phyloP scores from a whole-genome alignment of 2,888 invertebrate genomes.

The Isotomurus palustris region DNA sequence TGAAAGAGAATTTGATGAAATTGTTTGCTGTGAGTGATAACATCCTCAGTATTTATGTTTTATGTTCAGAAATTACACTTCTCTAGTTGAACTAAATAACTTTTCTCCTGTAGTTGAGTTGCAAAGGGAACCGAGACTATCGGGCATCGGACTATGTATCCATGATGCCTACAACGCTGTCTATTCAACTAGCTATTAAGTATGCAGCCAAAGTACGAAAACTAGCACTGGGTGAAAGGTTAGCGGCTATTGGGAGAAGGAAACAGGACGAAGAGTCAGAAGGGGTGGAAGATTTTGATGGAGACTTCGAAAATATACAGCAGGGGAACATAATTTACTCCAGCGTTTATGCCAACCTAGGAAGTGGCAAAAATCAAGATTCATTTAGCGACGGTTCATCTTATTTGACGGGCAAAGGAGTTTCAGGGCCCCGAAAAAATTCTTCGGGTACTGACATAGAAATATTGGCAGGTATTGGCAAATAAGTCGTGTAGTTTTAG shows the following conservation, averaged over 20 bases:
- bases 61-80: conserved; percentile 4
- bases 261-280: conserved; percentile 45
- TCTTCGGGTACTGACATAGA: background rate
- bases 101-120: conserved; percentile 63
- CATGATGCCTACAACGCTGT: conserved; percentile 68
- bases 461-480: background rate
- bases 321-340: conserved; percentile 25
- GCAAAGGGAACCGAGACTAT: conserved; percentile 75
- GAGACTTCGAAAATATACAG: conserved; percentile 40
- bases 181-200: conserved; percentile 78
- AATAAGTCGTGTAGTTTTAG: background rate
- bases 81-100: background rate
- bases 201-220: conserved; percentile 76
- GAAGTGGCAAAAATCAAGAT: conserved; percentile 9
- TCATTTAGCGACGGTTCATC: conserved; percentile 13
- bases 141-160: conserved; percentile 82
- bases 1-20: conserved; percentile 77
- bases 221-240: conserved; percentile 71
- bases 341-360: conserved; percentile 14
- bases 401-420: no score
- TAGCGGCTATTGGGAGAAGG: conserved; percentile 58
- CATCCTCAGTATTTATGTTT: no score
- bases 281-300: conserved; percentile 36
- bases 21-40: conserved; percentile 72
- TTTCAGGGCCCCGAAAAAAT: background rate